A percentile compares a stretch with the other conserved stretches of the same genome.
phyloP scores from a whole-genome alignment of 2,888 invertebrate species.

The Colletes collaris region DNA sequence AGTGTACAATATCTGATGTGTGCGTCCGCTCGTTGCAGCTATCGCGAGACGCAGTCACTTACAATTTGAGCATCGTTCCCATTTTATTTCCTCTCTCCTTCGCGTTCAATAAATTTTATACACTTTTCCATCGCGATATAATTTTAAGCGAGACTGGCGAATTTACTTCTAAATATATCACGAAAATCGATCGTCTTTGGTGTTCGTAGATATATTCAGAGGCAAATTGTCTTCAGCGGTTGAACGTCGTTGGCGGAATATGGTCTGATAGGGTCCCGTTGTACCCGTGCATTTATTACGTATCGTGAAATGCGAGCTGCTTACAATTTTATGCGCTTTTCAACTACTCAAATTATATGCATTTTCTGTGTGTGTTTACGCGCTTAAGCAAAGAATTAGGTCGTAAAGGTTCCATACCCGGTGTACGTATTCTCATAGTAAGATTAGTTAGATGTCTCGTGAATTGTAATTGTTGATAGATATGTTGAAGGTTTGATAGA shows the following conservation, averaged over 20 bases:
- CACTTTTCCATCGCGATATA: no score
- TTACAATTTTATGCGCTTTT: constrained; percentile 14
- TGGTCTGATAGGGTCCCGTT: neutral
- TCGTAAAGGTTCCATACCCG: constrained; percentile 23
- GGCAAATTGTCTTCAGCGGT: constrained; percentile 6
- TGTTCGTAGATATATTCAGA: neutral
- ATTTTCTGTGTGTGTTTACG: neutral
- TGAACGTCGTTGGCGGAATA: constrained; percentile 2
- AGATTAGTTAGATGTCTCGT: neutral
- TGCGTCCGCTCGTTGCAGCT: constrained; percentile 2
- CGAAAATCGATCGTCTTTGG: neutral
- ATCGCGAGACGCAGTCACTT: constrained; percentile 13
- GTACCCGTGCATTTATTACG: neutral
- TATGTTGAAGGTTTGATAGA: constrained; percentile 37
- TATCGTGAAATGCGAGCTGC: constrained; percentile 1
- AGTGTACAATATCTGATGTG: constrained; percentile 13
- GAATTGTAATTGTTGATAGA: constrained; percentile 8
- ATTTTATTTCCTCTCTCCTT: neutral
- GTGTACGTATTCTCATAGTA: neutral
- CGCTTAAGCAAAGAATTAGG: constrained; percentile 36
- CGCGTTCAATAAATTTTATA: constrained; percentile 8
- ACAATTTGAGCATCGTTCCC: constrained; percentile 51
- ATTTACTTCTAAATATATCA: neutral
- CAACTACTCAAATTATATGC: constrained; percentile 3
- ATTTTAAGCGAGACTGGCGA: constrained; percentile 5